phyloP scores from a whole-genome alignment of 1,140 invertebrate species.

The Ceratosolen solmsi region DNA sequence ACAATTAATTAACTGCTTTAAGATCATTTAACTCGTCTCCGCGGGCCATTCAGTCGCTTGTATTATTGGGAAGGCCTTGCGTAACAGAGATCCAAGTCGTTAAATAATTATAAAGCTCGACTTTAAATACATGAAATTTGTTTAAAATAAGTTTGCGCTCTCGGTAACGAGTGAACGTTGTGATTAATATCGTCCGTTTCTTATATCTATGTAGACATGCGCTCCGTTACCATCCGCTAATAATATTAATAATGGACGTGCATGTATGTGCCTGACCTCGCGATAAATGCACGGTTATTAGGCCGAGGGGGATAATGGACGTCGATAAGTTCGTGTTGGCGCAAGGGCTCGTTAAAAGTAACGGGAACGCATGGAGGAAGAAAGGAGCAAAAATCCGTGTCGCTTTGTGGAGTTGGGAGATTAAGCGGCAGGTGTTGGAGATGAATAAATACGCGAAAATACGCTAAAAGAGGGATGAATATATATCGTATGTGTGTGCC shows the following conservation, averaged over 20 bases:
- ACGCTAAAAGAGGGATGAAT: background rate
- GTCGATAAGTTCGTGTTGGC: background rate
- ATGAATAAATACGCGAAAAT: conserved; percentile 19
- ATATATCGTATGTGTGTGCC: conserved; percentile 43
- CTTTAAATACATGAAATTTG: no score
- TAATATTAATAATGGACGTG: background rate
- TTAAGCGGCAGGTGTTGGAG: background rate
- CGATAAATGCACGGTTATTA: background rate
- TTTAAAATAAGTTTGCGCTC: no score
- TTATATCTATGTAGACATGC: background rate
- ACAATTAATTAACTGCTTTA: no score
- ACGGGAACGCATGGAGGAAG: background rate
- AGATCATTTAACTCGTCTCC: no score
- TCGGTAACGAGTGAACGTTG: no score
- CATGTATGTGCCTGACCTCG: background rate
- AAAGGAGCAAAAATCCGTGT: conserved; percentile 14
- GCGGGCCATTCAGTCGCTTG: no score
- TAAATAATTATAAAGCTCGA: no score
- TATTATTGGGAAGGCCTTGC: no score
- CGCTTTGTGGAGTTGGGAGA: background rate
- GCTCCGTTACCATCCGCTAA: background rate
- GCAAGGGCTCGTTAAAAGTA: conserved; percentile 29
- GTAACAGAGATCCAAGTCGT: no score
- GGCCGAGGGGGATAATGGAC: background rate
- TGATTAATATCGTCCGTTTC: background rate